Evolutionary conservation across 2,113 vertebrate species (phyloP).

Genomic region (Aptenodytes forsteri): DNA sequence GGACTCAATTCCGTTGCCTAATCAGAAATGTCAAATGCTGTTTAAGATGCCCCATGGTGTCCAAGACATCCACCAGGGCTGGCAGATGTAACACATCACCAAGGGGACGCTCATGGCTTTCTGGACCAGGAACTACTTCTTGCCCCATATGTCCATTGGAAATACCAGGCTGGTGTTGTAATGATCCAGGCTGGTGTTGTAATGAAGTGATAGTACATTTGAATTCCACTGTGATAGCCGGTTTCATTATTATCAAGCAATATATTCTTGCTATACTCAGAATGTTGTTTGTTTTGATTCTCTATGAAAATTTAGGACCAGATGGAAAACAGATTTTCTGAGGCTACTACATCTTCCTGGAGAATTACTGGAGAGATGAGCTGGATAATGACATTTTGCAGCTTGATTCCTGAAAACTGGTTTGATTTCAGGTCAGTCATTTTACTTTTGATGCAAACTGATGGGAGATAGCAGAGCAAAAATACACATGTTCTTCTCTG

Average conservation of each 20-base stretch:
- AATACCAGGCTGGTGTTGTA: not conserved
- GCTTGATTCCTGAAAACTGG: not conserved
- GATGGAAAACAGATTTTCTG: not conserved
- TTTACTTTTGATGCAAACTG: not conserved
- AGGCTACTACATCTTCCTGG: not conserved
- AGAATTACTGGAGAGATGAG: not conserved
- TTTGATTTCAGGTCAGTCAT: slow-evolving; percentile 21
- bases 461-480: not conserved
- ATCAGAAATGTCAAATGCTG: not conserved
- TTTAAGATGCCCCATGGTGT: not conserved
- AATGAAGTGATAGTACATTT: not conserved
- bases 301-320: slow-evolving; percentile 3
- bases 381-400: not conserved
- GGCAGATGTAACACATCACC: not conserved
- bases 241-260: not conserved
- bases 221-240: not conserved
- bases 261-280: not conserved
- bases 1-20: not conserved
- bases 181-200: not conserved
- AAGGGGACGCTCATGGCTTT: not conserved
- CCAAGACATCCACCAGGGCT: not conserved
- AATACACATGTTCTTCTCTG: not conserved
- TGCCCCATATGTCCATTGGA: not conserved
- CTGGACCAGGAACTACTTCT: not conserved
- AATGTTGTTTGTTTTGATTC: not conserved